Evolutionary conservation across 2,888 invertebrate genomes (phyloP).

Genomic region (Drosophila fungiperda): DNA sequence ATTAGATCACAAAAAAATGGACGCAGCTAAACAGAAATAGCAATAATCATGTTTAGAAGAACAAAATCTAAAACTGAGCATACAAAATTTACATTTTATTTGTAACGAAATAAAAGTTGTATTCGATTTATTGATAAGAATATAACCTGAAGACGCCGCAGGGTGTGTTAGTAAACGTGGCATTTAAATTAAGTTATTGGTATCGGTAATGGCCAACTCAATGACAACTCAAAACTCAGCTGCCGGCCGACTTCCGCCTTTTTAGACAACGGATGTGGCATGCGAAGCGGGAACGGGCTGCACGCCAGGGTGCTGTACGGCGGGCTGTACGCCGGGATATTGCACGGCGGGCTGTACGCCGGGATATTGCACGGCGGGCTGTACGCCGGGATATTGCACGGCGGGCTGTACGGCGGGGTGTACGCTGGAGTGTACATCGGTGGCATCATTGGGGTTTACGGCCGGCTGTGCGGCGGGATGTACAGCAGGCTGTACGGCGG

Average conservation of each 20-base stretch:
- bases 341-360: constrained; percentile 27
- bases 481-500: constrained; percentile 12
- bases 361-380: constrained; percentile 10
- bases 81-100: constrained; percentile 36
- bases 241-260: constrained; percentile 36
- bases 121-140: constrained; percentile 62
- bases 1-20: constrained; percentile 46
- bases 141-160: constrained; percentile 17
- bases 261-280: constrained; percentile 60
- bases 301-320: constrained; percentile 19
- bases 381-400: too few relatives aligned
- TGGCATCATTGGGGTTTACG: constrained; percentile 19
- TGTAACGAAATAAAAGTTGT: constrained; percentile 55
- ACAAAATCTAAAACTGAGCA: constrained; percentile 1
- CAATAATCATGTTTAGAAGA: constrained; percentile 48
- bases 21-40: constrained; percentile 44
- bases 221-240: constrained; percentile 19
- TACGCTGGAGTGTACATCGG: not conserved
- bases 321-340: constrained; percentile 17
- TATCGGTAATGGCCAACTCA: constrained; percentile 22
- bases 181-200: constrained; percentile 22
- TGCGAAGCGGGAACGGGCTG: constrained; percentile 54
- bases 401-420: constrained; percentile 32
- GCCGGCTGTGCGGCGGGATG: constrained; percentile 17
- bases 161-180: constrained; percentile 8